Percentiles rank a stretch among this genome's conserved stretches.
phyloP scores from a whole-genome alignment of 2,113 vertebrate species.

The Apaloderma vittatum region DNA sequence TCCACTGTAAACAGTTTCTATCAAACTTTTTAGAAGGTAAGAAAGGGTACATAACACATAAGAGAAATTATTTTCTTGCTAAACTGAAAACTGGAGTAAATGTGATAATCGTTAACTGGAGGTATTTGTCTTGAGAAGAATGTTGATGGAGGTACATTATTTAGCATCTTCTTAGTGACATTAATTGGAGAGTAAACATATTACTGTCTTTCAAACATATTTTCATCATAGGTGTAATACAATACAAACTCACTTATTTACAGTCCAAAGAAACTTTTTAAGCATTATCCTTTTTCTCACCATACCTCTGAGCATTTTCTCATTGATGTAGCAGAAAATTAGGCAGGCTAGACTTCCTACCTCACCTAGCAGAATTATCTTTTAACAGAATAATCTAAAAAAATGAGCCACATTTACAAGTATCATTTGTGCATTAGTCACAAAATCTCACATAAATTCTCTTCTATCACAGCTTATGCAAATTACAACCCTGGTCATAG shows the following conservation, averaged over 20 bases:
- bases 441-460: not conserved
- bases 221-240: not conserved
- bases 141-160: not conserved
- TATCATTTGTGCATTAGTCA: not conserved
- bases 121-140: not conserved
- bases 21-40: not conserved
- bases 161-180: not conserved
- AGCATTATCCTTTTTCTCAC: not conserved
- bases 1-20: not conserved
- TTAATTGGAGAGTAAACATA: not conserved
- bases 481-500: not conserved
- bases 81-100: not conserved
- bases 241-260: not conserved
- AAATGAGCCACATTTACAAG: not conserved
- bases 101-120: rapidly evolving
- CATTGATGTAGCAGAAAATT: not conserved
- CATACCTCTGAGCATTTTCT: not conserved
- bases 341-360: not conserved
- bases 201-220: not conserved
- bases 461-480: not conserved
- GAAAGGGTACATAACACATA: not conserved
- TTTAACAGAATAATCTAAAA: not conserved
- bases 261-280: not conserved
- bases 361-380: not conserved
- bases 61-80: not conserved